Evolutionary conservation across 2,888 invertebrate species (phyloP), one percentile per base, ranked within the genome.

Genomic region (Barypeithes pellucidus): DNA sequence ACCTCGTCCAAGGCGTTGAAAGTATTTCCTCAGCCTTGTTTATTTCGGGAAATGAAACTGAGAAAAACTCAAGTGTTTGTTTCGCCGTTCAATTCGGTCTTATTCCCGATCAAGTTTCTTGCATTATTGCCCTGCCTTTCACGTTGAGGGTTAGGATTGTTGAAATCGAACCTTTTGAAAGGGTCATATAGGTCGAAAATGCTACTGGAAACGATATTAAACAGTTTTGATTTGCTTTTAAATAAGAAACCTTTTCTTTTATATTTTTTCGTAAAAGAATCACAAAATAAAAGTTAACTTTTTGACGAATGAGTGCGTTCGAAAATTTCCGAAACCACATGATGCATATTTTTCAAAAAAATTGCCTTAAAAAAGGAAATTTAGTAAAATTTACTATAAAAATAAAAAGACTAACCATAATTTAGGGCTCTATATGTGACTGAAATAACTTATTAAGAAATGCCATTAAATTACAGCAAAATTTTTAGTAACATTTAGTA

Each of bases 71-170:
- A 33, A 57, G 54, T 57, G 54, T 57, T 57, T 57, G 54, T 57
- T 57, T 57, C 54, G 36, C 33, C 54, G 33, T 57, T 33, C 54
- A 29, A 33, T 57, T 33, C 16, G 33, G 54, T 29, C 24, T 29
- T 29, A 16, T 61, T 43, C 16, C 29, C 61, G 61, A 61, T 61
- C 61, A 61, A 61, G 61, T 61, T 61, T 61, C 61, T 45, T 45
- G 45, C 43, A 43, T 61, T 61, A 61, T 61, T 61, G 61, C 61
- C 61, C 45, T 45, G 39, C 45, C 61, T 29, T 61, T 43, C 16
- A 24, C 43, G 61, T 45, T 43, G 29, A 61, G 43, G 61, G 29
- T 61, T 45, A 29, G 29, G 24, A 61, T 61, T 61, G 39, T 16
- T 61, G 61, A 61, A 61, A 61, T 61, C 61, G 29, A 61, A 43